Percentiles rank a stretch among this genome's conserved stretches.
These are phyloP conservation scores for Mola mola DNA, from an alignment of 2,113 vertebrate species.

Conservation along the genomic window DNA sequence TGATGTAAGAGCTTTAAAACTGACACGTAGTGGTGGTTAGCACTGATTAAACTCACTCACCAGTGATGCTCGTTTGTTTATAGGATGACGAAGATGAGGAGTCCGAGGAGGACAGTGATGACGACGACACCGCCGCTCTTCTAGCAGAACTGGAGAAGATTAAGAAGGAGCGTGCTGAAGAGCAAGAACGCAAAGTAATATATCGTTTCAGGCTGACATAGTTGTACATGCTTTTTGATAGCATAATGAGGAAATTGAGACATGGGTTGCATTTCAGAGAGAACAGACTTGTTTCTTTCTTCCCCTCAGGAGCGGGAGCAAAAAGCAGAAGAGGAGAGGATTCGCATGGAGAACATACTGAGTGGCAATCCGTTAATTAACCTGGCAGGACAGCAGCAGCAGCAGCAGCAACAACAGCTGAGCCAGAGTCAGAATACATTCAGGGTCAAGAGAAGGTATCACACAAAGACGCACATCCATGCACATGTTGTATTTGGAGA, in stretches of 20 bases:
- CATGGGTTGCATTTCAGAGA: not conserved
- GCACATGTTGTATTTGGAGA: not conserved
- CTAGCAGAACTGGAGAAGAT: constrained; percentile 97
- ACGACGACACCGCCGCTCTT: constrained; percentile 95
- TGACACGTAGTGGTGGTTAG: not conserved
- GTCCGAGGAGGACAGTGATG: constrained; percentile 93
- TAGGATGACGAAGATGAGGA: constrained; percentile 87
- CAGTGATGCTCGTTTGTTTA: constrained; percentile 3
- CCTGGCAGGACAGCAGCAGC: constrained; percentile 88
- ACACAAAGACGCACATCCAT: not conserved
- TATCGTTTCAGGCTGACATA: not conserved
- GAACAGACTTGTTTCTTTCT: constrained; percentile 1
- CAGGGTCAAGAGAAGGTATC: constrained; percentile 96
- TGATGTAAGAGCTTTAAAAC: constrained; percentile 83
- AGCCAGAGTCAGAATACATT: constrained; percentile 84
- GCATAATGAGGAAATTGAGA: not conserved
- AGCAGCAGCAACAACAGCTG: constrained; percentile 74
- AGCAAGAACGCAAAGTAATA: constrained; percentile 93
- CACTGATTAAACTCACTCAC: not conserved
- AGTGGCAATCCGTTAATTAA: constrained; percentile 96
- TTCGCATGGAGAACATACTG: constrained; percentile 97
- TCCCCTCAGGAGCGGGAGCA: constrained; percentile 92
- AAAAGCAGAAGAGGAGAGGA: constrained; percentile 97
- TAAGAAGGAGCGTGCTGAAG: constrained; percentile 96
- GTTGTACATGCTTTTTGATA: constrained; percentile 2